Evolutionary conservation across 2,888 invertebrate species (phyloP).

Genomic region (Tipula confusa): DNA sequence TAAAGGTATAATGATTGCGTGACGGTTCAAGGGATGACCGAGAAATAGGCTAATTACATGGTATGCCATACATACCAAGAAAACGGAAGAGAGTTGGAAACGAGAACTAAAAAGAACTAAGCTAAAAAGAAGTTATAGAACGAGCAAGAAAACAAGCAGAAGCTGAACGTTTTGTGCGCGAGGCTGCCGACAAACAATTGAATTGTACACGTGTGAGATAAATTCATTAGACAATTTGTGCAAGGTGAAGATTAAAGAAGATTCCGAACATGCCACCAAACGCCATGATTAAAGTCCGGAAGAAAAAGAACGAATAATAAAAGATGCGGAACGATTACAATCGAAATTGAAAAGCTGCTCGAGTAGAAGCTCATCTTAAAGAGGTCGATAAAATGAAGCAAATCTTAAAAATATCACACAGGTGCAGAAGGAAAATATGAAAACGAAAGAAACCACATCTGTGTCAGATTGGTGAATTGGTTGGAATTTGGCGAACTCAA

Average conservation of each 20-base stretch:
- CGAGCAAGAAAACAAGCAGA: constrained; percentile 38
- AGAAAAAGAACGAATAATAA: constrained; percentile 48
- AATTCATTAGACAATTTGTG: constrained; percentile 48
- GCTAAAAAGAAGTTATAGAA: constrained; percentile 39
- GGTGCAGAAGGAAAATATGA: too few species aligned
- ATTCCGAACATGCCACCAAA: too few species aligned
- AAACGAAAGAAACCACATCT: too few species aligned
- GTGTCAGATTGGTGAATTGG: too few species aligned
- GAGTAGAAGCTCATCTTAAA: constrained; percentile 42
- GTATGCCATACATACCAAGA: constrained; percentile 41
- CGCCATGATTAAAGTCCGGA: constrained; percentile 50
- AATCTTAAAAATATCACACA: too few species aligned
- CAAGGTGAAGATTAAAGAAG: constrained; percentile 46
- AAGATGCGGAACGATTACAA: constrained; percentile 52
- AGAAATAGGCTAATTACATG: constrained; percentile 50
- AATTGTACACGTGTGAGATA: constrained; percentile 51
- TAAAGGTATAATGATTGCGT: constrained; percentile 46
- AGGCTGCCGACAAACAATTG: constrained; percentile 43
- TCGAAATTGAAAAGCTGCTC: constrained; percentile 50
- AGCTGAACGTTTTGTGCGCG: constrained; percentile 39
- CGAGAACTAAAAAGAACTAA: constrained; percentile 41
- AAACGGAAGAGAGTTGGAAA: constrained; percentile 34
- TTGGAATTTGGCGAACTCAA: too few species aligned
- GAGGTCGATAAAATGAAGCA: constrained; percentile 41
- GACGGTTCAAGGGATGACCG: constrained; percentile 50